Percentiles rank a stretch among this genome's conserved stretches.
Evolutionary conservation across 2,797 vertebrate species (phyloP).

Genomic region (Rousettus madagascariensis): DNA sequence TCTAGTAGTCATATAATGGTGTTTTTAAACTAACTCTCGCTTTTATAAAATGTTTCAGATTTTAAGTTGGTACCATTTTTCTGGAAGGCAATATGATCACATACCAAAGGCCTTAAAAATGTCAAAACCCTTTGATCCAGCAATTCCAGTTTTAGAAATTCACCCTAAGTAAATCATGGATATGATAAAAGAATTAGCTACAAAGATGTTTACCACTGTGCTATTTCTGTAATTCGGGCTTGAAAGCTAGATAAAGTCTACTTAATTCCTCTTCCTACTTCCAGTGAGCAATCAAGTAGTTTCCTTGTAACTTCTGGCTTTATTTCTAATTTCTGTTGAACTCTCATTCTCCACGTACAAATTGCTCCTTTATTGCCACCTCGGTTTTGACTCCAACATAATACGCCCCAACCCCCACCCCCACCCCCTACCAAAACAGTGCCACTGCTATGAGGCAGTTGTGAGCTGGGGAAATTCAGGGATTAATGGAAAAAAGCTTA

Average conservation of each 20-base stretch:
- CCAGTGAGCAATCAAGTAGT: neutral
- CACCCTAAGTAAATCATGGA: neutral
- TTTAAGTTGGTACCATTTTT: constrained; percentile 2
- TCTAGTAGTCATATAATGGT: neutral
- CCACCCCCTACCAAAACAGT: neutral
- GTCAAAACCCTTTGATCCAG: neutral
- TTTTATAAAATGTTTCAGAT: neutral
- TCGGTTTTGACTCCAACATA: neutral
- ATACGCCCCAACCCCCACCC: neutral
- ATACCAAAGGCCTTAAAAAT: neutral
- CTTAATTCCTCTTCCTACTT: neutral
- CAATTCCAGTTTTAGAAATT: neutral
- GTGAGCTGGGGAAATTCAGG: neutral
- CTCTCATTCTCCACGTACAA: neutral
- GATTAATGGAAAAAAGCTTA: neutral
- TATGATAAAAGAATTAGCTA: neutral
- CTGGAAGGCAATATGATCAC: neutral
- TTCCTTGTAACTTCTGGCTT: neutral
- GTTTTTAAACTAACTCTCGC: neutral
- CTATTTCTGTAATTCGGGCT: neutral
- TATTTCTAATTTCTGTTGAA: neutral
- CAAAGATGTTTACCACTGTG: neutral
- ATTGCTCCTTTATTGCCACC: neutral
- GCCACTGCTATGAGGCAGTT: neutral
- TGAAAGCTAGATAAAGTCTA: neutral